phyloP scores from a whole-genome alignment of 2,888 invertebrate species.

The Eueremaeus valkanovi region DNA sequence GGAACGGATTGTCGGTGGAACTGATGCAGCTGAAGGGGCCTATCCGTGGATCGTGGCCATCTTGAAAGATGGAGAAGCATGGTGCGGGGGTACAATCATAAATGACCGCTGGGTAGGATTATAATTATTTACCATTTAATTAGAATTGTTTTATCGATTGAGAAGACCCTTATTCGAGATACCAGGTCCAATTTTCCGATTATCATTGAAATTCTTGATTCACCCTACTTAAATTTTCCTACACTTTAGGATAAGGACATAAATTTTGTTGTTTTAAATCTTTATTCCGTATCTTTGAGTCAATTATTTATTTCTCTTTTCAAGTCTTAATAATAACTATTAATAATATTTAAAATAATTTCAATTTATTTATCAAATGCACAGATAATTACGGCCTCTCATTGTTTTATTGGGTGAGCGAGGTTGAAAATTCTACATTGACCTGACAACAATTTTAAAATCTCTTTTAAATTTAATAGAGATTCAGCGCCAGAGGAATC shows the following conservation, averaged over 20 bases:
- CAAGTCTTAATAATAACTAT: too few species aligned
- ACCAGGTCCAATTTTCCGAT: too few species aligned
- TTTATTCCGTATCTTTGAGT: too few species aligned
- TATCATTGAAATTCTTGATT: too few species aligned
- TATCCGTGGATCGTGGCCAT: constrained; percentile 7
- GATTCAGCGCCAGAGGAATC: background rate
- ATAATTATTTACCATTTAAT: too few species aligned
- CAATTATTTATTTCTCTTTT: too few species aligned
- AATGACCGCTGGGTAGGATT: background rate
- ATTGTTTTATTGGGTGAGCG: constrained; percentile 13
- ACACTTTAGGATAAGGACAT: too few species aligned
- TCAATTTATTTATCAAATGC: background rate
- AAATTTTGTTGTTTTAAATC: too few species aligned
- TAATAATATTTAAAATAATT: background rate
- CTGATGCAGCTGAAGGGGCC: background rate
- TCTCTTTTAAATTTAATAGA: background rate
- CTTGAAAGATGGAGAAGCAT: background rate
- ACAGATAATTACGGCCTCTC: constrained; percentile 1
- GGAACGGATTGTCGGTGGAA: background rate
- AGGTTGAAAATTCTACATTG: background rate
- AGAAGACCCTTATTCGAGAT: too few species aligned
- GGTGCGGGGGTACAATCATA: constrained; percentile 1
- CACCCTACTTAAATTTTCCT: too few species aligned
- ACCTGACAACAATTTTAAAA: background rate
- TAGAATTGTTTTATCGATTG: too few species aligned